These are phyloP conservation scores for Tachycineta bicolor DNA, from an alignment of 2,113 vertebrate species.

Conservation along the genomic window DNA sequence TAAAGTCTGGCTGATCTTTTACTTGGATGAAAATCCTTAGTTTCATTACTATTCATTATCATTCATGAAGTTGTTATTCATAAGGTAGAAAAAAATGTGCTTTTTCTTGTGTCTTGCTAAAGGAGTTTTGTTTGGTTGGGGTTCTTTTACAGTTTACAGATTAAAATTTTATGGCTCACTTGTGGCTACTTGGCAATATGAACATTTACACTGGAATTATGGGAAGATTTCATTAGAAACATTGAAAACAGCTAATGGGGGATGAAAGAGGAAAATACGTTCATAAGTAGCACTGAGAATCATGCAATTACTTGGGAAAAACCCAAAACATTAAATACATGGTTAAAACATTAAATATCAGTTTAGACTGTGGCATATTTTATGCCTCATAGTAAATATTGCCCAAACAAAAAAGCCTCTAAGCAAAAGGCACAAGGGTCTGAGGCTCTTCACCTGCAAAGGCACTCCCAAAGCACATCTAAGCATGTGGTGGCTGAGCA, in stretches of 20 bases:
- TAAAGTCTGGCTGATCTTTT: not conserved
- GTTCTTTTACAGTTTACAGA: not conserved
- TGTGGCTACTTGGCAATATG: not conserved
- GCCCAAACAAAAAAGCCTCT: not conserved
- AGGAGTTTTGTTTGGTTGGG: not conserved
- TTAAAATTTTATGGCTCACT: not conserved
- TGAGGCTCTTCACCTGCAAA: not conserved
- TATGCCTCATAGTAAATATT: not conserved
- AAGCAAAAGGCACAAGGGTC: not conserved
- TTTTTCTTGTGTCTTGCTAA: not conserved
- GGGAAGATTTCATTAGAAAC: not conserved
- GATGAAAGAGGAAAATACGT: not conserved
- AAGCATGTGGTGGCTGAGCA: accelerated
- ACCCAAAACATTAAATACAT: not conserved
- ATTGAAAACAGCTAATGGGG: not conserved
- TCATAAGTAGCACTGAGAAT: not conserved
- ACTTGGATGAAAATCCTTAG: not conserved
- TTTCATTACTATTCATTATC: not conserved
- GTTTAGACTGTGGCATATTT: not conserved
- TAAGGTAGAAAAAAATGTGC: not conserved
- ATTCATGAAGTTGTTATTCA: not conserved
- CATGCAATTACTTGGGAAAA: not conserved
- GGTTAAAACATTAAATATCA: not conserved
- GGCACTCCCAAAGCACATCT: not conserved
- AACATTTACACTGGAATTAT: not conserved